Base-by-base conservation (phyloP, 2,797 vertebrate species). In the Urophycis tenuis region DNA sequence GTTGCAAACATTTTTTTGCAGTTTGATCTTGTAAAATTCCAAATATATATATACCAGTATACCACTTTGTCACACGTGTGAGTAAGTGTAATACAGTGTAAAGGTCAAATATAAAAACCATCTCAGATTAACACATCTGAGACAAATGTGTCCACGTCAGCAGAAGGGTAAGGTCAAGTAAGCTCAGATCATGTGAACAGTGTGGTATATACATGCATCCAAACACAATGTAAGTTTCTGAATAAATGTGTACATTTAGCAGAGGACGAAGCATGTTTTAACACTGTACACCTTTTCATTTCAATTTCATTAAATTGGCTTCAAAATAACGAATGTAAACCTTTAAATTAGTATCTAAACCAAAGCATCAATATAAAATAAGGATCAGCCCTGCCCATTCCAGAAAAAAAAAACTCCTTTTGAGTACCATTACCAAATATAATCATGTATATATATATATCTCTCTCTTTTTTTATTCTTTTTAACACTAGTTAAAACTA, bases 11-110 rank as follows among this genome's bases (percentile, higher is more conserved):
- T 45, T 78, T 83, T 83, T 77, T 69, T 71, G 77, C 30, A 79
- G 30, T 31, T 67, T 29, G 35, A 73, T 3, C 60, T 29, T 29
- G 60, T 67, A 67, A 87, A 78, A 85, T 78, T 85, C 73, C 8
- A 79, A 11, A 78, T 67, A 80, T 77, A 70, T 70, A n/a, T n/a
- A n/a, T n/a, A n/a, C 60, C 25, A 77, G 74, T 78, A 77, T 36
- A 78, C 78, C 82, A 83, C 79, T 79, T 83, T 34, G 73, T 78
- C 81, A 81, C 77, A 81, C 72, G 30, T 81, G 78, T 81, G 78
- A 78, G 88, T 87, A 84, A 78, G 82, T 81, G 79, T 85, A 77
- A 74, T 87, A 87, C 85, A 89, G 86, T 87, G 84, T 80, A 79
- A 83, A 85, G 82, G 85, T 85, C 85, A 81, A 76, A 80, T 75